Conservation (phyloP, 1,140 invertebrate genomes). For the Physella acuta region DNA sequence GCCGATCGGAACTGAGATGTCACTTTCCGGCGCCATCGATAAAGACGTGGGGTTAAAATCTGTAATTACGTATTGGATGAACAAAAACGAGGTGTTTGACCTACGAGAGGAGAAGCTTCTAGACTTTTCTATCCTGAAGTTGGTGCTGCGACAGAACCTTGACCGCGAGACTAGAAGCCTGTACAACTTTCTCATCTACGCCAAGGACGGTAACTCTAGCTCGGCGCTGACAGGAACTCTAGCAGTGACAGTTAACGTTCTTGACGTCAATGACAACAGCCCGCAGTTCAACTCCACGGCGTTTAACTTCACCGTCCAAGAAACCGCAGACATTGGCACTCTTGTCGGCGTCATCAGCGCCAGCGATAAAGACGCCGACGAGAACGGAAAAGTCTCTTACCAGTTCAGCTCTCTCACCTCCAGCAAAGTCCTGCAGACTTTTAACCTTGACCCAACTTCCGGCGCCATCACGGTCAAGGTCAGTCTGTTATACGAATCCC, state of each 20-base stretch:
- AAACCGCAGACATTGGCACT: conserved; percentile 55
- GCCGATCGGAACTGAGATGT: conserved; percentile 67
- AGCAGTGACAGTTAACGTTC: conserved; percentile 42
- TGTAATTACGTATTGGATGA: conserved; percentile 69
- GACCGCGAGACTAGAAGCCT: conserved; percentile 87
- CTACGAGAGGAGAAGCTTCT: conserved; percentile 38
- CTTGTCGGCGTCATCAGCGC: conserved; percentile 41
- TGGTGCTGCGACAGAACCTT: conserved; percentile 57
- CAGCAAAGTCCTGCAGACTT: conserved; percentile 54
- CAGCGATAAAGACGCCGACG: conserved; percentile 44
- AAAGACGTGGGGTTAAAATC: conserved; percentile 64
- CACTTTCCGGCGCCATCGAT: conserved; percentile 61
- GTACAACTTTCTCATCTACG: conserved; percentile 83
- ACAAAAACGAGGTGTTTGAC: conserved; percentile 65
- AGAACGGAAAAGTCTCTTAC: conserved; percentile 47
- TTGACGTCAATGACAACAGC: conserved; percentile 90
- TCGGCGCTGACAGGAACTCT: conserved; percentile 66
- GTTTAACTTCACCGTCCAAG: conserved; percentile 72
- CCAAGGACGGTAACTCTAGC: conserved; percentile 82
- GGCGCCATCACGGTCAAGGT: conserved; percentile 75
- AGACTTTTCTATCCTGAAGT: conserved; percentile 39
- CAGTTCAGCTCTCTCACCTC: conserved; percentile 38
- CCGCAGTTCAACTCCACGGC: conserved; percentile 69
- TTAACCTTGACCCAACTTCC: conserved; percentile 79
- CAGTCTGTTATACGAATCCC: conserved; percentile 24